Conservation (phyloP, 2,888 invertebrate genomes). For the Drosophila colorata region DNA sequence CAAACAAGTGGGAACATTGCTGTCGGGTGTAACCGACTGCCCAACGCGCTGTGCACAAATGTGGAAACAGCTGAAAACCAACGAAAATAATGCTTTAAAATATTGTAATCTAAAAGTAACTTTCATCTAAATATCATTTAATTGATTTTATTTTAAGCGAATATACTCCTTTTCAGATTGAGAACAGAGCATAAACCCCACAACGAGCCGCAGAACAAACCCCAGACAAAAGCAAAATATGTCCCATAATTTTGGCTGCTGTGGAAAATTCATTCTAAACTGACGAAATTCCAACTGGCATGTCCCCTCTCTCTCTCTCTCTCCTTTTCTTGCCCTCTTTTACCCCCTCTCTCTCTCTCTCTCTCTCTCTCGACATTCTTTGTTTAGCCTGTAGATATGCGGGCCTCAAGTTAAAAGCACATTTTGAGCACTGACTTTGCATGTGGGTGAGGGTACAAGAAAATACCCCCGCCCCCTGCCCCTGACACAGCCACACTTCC, state of each 20-base stretch:
- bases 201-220: constrained; percentile 16
- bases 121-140: no score
- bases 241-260: constrained; percentile 71
- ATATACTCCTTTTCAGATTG: not conserved
- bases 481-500: constrained; percentile 1
- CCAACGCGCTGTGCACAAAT: not conserved
- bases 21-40: no score
- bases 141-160: not conserved
- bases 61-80: no score
- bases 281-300: constrained; percentile 42
- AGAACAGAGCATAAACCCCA: not conserved
- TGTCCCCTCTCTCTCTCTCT: not conserved
- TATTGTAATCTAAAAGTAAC: no score
- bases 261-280: constrained; percentile 41
- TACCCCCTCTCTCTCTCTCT: not conserved
- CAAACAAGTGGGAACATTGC: not conserved
- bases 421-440: constrained; percentile 49
- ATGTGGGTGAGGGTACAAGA: constrained; percentile 6
- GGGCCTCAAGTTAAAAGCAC: constrained; percentile 65
- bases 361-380: constrained; percentile 4
- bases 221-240: constrained; percentile 59
- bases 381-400: constrained; percentile 47
- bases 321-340: no score
- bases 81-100: no score
- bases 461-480: not conserved